Evolutionary conservation across 2,113 vertebrate genomes (phyloP), one percentile per base, ranked within the genome.

Genomic region (Taxidea taxus): DNA sequence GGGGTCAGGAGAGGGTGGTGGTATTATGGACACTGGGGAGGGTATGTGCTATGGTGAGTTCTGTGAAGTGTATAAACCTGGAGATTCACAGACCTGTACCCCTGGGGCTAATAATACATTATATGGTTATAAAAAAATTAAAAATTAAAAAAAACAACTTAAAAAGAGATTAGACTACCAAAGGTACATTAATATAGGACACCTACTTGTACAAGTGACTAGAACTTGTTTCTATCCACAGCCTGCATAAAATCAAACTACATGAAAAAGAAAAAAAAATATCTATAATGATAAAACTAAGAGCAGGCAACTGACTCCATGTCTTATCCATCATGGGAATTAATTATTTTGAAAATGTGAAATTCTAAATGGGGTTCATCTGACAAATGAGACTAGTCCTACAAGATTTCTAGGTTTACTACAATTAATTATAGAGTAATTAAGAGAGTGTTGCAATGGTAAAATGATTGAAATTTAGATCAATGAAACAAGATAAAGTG

Each of bases 391-490:
- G 0, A 21, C 29, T 66, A 75, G 58, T 14, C 13, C 12, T 70
- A 51, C 7, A 64, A 62, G 7, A 91, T 47, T 78, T 83, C 34
- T 42, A 31, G 4, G 34, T 78, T 83, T 91, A 42, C 34, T 54
- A 44, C 39, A 90, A n/a, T 68, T 54, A 75, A 77, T 47, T 77
- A 77, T 10, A 84, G 11, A 51, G 10, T 23, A 95, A 78, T 95
- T 87, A 87, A 49, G 7, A 70, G 1, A 27, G 0, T 64, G 7
- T 42, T 18, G 2, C 44, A 15, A 75, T 70, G 13, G 74, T 84
- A 18, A 54, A 66, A 54, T 81, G 56, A 75, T 54, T 86, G 39
- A 86, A 14, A 81, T 81, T 75, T 39, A 81, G 3, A 37, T 86
- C 5, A 85, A 74, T 86, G 15, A 66, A 94, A 78, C 14, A 42